Evolutionary conservation across 2,113 vertebrate species (phyloP).

Genomic region (Rhineura floridana): DNA sequence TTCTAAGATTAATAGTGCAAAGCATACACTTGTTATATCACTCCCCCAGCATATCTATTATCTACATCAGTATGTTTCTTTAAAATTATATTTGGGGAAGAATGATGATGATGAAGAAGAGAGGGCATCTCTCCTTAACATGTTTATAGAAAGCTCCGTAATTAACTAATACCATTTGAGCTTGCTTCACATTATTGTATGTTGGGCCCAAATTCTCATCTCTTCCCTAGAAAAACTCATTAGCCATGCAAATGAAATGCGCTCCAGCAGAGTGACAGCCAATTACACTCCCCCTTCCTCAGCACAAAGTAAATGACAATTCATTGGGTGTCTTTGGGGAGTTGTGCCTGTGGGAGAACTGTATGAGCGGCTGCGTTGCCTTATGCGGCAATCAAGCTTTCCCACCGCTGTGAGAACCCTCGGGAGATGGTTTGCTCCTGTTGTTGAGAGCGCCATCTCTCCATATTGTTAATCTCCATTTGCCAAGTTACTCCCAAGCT

Average conservation of each 20-base stretch:
- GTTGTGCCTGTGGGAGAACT: not conserved
- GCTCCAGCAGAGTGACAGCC: conserved; percentile 8
- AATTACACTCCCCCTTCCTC: conserved; percentile 5
- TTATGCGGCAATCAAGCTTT: conserved; percentile 70
- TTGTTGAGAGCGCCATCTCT: conserved; percentile 15
- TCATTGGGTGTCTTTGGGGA: conserved; percentile 63
- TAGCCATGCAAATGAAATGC: conserved; percentile 65
- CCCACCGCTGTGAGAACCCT: conserved; percentile 62
- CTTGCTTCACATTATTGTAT: conserved; percentile 9
- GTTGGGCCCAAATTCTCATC: conserved; percentile 42
- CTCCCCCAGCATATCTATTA: not conserved
- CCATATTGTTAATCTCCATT: conserved; percentile 61
- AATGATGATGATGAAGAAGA: not conserved
- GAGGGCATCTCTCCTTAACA: conserved; percentile 10
- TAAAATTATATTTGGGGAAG: not conserved
- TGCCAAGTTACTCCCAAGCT: conserved; percentile 29
- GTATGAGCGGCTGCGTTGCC: conserved; percentile 47
- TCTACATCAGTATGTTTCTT: not conserved
- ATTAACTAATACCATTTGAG: conserved; percentile 27
- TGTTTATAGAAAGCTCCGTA: not conserved
- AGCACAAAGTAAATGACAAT: conserved; percentile 58
- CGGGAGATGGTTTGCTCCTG: conserved; percentile 51
- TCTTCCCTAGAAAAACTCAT: conserved; percentile 59
- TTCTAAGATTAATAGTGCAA: not conserved
- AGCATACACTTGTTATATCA: not conserved